Percentiles rank a stretch among this genome's conserved stretches.
These are phyloP conservation scores for Helicorthomorpha holstii DNA, from an alignment of 1,140 invertebrate species.

Conservation along the genomic window DNA sequence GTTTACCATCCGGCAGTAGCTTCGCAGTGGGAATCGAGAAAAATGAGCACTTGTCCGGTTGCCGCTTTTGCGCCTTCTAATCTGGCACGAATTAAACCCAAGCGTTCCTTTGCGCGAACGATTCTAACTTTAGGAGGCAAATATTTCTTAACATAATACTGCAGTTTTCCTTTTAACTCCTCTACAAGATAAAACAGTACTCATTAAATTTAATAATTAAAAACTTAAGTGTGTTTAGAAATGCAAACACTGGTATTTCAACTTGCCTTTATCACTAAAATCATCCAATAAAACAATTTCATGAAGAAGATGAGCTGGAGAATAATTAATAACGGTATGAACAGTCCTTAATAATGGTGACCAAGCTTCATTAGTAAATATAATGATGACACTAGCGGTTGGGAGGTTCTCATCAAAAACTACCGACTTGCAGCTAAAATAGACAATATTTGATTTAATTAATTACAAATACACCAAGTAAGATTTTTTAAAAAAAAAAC, in stretches of 20 bases:
- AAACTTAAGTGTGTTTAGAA: background rate
- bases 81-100: conserved; percentile 69
- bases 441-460: too few relatives aligned
- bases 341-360: conserved; percentile 66
- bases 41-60: conserved; percentile 67
- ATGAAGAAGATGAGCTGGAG: conserved; percentile 43
- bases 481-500: too few relatives aligned
- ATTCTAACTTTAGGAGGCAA: conserved; percentile 45
- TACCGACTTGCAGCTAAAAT: conserved; percentile 33
- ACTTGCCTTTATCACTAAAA: conserved; percentile 52
- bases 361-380: conserved; percentile 80
- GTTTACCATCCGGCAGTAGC: conserved; percentile 57
- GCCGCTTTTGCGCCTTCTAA: conserved; percentile 59
- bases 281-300: conserved; percentile 84
- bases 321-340: conserved; percentile 68
- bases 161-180: conserved; percentile 52
- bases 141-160: conserved; percentile 46
- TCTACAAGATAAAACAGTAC: conserved; percentile 30
- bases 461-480: too few relatives aligned
- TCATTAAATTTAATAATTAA: background rate
- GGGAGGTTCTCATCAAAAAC: conserved; percentile 36
- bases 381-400: conserved; percentile 50
- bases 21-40: conserved; percentile 93
- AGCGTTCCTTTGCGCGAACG: conserved; percentile 50
- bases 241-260: background rate